Conservation (phyloP, 2,888 invertebrate genomes). For the Eutolmus rufibarbis region DNA sequence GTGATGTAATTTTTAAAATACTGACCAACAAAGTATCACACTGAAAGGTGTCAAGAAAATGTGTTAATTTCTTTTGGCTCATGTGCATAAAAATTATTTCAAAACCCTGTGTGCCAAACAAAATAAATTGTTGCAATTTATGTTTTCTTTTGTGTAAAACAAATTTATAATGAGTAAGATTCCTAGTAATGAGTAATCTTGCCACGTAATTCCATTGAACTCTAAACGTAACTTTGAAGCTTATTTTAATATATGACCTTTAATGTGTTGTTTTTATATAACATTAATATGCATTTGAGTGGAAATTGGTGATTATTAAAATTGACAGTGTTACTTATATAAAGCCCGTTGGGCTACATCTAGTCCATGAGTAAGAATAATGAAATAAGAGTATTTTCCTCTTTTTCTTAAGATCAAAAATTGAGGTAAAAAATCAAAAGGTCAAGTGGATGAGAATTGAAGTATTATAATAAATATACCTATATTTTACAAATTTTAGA, state of each 20-base stretch:
- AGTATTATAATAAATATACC: too few species aligned
- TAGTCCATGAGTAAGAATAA: too few species aligned
- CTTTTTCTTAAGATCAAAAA: too few species aligned
- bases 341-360: too few species aligned
- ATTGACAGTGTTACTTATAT: too few species aligned
- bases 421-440: too few species aligned
- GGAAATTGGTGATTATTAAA: neutral
- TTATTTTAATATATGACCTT: neutral
- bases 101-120: neutral
- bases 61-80: neutral
- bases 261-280: neutral
- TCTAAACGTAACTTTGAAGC: neutral
- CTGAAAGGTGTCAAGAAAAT: neutral
- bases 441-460: too few species aligned
- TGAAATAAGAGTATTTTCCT: too few species aligned
- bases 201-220: neutral
- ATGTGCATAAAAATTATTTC: neutral
- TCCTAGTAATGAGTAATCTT: neutral
- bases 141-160: neutral
- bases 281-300: neutral
- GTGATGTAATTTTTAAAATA: neutral
- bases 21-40: neutral
- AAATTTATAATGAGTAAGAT: neutral
- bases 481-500: too few species aligned
- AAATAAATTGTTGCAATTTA: neutral